phyloP scores from a whole-genome alignment of 1,140 invertebrate species.

The Drosophila lini region DNA sequence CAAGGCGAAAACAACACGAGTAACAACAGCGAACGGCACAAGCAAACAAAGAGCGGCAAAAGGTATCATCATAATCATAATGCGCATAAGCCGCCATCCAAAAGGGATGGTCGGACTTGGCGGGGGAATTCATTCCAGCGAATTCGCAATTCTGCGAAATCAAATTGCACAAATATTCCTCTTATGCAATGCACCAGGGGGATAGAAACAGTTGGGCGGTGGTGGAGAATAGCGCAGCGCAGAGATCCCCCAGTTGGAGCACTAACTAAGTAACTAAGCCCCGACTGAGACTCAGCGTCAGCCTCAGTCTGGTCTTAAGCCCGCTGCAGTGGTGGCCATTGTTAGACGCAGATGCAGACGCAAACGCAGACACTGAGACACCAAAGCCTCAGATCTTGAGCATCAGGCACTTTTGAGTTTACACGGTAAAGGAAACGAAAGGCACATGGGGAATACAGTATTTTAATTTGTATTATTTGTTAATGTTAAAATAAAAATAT shows the following conservation, averaged over 20 bases:
- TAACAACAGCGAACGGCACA: slow-evolving; percentile 47
- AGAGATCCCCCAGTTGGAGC: slow-evolving; percentile 70
- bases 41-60: slow-evolving; percentile 53
- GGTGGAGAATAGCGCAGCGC: slow-evolving; percentile 18
- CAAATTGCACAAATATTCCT: slow-evolving; percentile 84
- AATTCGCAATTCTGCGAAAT: slow-evolving; percentile 84
- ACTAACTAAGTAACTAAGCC: slow-evolving; percentile 73
- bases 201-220: slow-evolving; percentile 8
- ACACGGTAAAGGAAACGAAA: slow-evolving; percentile 26
- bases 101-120: slow-evolving; percentile 3
- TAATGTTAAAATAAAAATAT: background rate
- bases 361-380: slow-evolving; percentile 63
- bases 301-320: background rate
- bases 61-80: slow-evolving; percentile 82
- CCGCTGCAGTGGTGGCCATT: slow-evolving; percentile 62
- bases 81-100: slow-evolving; percentile 73
- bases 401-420: slow-evolving; percentile 40
- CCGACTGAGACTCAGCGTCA: slow-evolving; percentile 12
- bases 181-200: slow-evolving; percentile 73
- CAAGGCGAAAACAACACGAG: slow-evolving; percentile 78
- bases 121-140: slow-evolving; percentile 77
- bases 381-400: slow-evolving; percentile 39
- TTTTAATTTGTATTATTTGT: background rate
- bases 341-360: slow-evolving; percentile 62
- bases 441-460: background rate